Evolutionary conservation across 2,113 vertebrate species (phyloP), one percentile per base, ranked within the genome.

Genomic region (Clupea harengus): DNA sequence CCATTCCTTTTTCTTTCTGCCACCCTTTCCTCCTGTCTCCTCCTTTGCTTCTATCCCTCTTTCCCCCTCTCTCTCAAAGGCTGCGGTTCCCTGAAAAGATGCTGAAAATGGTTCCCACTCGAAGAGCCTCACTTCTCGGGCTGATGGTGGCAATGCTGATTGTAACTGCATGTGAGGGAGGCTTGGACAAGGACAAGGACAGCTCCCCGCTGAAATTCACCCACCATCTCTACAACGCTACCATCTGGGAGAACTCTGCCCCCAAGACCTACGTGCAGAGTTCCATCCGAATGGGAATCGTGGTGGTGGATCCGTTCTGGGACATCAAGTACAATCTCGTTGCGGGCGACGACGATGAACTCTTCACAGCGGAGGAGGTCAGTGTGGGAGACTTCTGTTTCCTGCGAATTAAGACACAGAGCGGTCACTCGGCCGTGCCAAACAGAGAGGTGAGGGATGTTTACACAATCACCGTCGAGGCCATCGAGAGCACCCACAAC

Each of bases 201-300:
- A 87, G 91, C 88, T 95, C 95, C 47, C 93, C 93, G 0, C 88
- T 97, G 78, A 95, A 91, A 89, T 99, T 99, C 92, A 98, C 97
- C 0, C 95, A 97, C 85, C 93, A 95, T 57, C 94, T 97, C 83
- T 99, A 99, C 93, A 97, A 99, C n/a, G 92, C 95, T 57, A 96
- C 96, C 82, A 97, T 99, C 93, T 95, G 96, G 0, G 98, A 99
- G 91, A 99, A 99, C 92, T 97, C 97, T 17, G 95, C 96, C 44
- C 97, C 98, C 1, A 97, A 96, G 92, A 98, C 97, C 18, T 99
- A 98, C 0, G 93, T 97, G 20, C 95, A 97, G 83, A 98, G 95
- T 45, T 88, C 91, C 0, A 92, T 94, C 86, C 97, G 97, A 89
- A 99, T 98, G 98, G 98, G 98, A 54, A 94, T 98, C 50, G 93